These are phyloP conservation scores for Stigmatopora nigra DNA, from an alignment of 2,113 vertebrate species.

Conservation along the genomic window DNA sequence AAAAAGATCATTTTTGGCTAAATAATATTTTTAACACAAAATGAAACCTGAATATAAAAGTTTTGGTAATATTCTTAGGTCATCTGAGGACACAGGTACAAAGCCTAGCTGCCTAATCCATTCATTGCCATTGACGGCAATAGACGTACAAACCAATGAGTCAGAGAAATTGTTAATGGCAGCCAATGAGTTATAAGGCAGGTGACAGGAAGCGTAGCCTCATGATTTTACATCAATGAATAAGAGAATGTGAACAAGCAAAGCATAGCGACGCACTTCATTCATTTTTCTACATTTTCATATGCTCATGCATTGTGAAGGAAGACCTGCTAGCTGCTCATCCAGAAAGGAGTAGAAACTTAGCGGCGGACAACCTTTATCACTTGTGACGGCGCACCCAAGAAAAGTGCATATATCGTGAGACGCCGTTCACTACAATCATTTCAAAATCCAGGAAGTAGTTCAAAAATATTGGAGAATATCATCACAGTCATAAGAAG, in stretches of 20 bases:
- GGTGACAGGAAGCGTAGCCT: slow-evolving; percentile 22
- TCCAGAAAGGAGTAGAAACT: slow-evolving; percentile 8
- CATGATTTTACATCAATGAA: slow-evolving; percentile 8
- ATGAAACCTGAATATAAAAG: background rate
- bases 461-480: slow-evolving; percentile 27
- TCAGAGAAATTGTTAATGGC: too few species aligned
- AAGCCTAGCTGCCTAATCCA: slow-evolving; percentile 7
- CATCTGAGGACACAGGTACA: slow-evolving; percentile 18
- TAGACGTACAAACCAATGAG: too few species aligned
- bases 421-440: slow-evolving; percentile 53
- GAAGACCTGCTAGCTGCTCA: slow-evolving; percentile 19
- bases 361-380: slow-evolving; percentile 49
- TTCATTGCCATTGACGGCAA: too few species aligned
- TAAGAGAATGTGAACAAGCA: slow-evolving; percentile 4
- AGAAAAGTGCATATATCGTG: slow-evolving; percentile 66
- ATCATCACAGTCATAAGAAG: background rate
- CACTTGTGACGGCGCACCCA: slow-evolving; percentile 13
- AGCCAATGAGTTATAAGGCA: slow-evolving; percentile 26
- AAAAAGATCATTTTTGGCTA: background rate
- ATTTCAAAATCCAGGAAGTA: slow-evolving; percentile 25
- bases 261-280: background rate
- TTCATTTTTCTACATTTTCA: background rate
- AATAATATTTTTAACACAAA: background rate
- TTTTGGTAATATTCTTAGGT: slow-evolving; percentile 9
- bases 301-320: background rate